A percentile compares a stretch with the other conserved stretches of the same genome.
Evolutionary conservation across 2,113 vertebrate species (phyloP).

Genomic region (Cranoglanis bouderius): DNA sequence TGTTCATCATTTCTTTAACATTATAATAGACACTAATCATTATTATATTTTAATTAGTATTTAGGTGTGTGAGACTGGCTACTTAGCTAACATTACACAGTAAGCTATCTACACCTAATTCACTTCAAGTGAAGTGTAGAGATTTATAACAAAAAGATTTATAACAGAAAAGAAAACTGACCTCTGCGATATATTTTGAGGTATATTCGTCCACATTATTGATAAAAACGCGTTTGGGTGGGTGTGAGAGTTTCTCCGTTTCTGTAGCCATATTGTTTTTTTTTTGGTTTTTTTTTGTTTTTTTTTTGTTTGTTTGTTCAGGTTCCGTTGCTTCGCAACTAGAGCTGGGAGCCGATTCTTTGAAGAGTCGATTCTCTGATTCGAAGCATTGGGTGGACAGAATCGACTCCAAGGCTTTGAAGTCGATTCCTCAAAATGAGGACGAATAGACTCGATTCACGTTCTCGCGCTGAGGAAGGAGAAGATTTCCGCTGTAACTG

Average conservation of each 20-base stretch:
- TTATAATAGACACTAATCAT: not conserved
- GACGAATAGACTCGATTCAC: not conserved
- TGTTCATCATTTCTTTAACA: not conserved
- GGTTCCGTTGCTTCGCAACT: constrained; percentile 58
- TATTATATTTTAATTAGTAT: not conserved
- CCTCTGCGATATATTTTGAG: constrained; percentile 78
- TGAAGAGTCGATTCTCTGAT: not conserved
- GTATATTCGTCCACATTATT: constrained; percentile 80
- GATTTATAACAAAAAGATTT: not conserved
- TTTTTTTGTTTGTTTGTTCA: constrained; percentile 23
- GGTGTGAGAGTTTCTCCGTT: constrained; percentile 1
- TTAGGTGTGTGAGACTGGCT: not conserved
- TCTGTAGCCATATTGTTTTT: constrained; percentile 31
- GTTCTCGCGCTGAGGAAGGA: not conserved
- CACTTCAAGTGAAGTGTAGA: not conserved
- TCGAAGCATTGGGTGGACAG: not conserved
- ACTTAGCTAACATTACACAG: not conserved
- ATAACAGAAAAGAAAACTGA: constrained; percentile 59
- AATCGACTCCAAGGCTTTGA: not conserved
- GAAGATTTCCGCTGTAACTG: too few relatives aligned
- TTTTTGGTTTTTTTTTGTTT: not conserved
- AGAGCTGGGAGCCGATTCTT: not conserved
- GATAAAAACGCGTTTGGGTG: constrained; percentile 74
- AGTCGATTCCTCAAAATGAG: not conserved
- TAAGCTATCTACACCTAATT: not conserved